Evolutionary conservation across 2,888 invertebrate genomes (phyloP).

Genomic region (Ennomos quercinarius): DNA sequence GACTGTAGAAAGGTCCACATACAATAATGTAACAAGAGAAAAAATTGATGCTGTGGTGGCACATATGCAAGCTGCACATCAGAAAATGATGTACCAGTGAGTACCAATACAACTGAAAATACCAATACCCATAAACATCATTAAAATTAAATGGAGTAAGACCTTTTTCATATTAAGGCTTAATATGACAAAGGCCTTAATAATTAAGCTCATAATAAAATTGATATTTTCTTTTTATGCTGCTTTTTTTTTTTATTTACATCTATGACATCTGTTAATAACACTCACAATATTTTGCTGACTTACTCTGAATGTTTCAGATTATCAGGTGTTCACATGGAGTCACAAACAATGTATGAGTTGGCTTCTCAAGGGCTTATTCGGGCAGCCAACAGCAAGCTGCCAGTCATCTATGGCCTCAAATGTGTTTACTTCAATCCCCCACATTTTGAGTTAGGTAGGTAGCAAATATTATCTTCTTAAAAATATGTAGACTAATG

Average conservation of each 20-base stretch:
- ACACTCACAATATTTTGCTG: too few species aligned
- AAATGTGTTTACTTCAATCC: slow-evolving; percentile 92
- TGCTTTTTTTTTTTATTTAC: too few species aligned
- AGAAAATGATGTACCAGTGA: slow-evolving; percentile 94
- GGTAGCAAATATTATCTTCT: too few species aligned
- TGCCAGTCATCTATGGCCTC: slow-evolving; percentile 94
- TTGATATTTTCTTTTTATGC: too few species aligned
- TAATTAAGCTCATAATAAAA: too few species aligned
- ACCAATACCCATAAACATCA: neutral
- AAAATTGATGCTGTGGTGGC: slow-evolving; percentile 91
- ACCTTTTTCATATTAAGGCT: too few species aligned
- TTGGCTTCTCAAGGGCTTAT: slow-evolving; percentile 93
- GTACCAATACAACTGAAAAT: slow-evolving; percentile 52
- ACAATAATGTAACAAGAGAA: slow-evolving; percentile 88
- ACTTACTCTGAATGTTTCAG: slow-evolving; percentile 61
- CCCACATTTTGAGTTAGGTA: slow-evolving; percentile 95
- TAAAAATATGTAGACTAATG: too few species aligned
- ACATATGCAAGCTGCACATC: slow-evolving; percentile 94
- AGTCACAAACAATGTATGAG: slow-evolving; percentile 96
- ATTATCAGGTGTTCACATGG: slow-evolving; percentile 91
- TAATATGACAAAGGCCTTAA: too few species aligned
- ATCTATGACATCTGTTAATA: too few species aligned
- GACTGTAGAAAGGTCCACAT: slow-evolving; percentile 89
- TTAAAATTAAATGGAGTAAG: too few species aligned
- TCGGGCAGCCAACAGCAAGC: slow-evolving; percentile 88